Evolutionary conservation across 2,888 invertebrate genomes (phyloP).

Genomic region (Rhyacophila evoluta): DNA sequence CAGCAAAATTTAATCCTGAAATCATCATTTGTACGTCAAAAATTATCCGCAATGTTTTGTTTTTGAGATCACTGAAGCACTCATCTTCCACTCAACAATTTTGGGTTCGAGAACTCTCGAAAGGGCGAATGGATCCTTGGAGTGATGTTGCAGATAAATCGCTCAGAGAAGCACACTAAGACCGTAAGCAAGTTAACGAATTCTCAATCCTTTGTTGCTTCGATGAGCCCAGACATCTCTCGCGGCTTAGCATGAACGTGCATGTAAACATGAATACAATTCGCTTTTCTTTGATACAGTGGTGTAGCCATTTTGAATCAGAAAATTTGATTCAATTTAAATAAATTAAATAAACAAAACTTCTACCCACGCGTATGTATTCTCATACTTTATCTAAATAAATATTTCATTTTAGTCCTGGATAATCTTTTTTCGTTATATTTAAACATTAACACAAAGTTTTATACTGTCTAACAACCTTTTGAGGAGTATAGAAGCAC

Average conservation of each 20-base stretch:
- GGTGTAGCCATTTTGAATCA: background rate
- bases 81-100: background rate
- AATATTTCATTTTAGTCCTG: too few species aligned
- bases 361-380: too few species aligned
- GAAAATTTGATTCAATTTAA: too few species aligned
- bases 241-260: background rate
- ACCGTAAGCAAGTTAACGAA: background rate
- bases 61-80: background rate
- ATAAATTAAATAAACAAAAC: too few species aligned
- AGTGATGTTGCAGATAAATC: background rate
- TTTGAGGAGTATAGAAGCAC: too few species aligned
- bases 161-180: background rate
- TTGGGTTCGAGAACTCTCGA: background rate
- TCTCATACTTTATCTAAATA: too few species aligned
- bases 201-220: background rate
- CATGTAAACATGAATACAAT: constrained; percentile 12
- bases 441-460: too few species aligned
- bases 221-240: background rate
- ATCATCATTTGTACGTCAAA: background rate
- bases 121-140: background rate
- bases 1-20: background rate
- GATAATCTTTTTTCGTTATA: too few species aligned
- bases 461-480: too few species aligned
- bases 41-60: background rate
- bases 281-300: background rate